phyloP scores from a whole-genome alignment of 2,888 invertebrate genomes.

The Cordylochernes scorpioides region DNA sequence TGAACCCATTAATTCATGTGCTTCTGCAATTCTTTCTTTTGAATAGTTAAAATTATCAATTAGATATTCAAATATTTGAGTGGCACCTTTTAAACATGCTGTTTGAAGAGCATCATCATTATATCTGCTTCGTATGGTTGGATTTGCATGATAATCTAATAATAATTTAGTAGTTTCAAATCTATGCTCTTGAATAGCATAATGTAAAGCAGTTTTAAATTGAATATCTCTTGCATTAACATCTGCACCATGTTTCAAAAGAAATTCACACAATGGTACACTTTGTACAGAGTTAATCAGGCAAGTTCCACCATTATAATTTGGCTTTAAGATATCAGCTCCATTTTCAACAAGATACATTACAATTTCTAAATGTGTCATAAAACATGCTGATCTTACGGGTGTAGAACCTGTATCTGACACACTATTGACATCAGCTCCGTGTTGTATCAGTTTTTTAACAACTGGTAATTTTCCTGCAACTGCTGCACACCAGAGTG shows the following conservation, averaged over 20 bases:
- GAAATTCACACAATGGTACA: conserved; percentile 44
- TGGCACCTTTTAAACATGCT: conserved; percentile 44
- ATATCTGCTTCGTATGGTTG: conserved; percentile 42
- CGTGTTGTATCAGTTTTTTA: conserved; percentile 44
- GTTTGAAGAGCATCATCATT: conserved; percentile 70
- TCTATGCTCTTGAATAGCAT: conserved; percentile 44
- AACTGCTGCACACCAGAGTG: conserved; percentile 75
- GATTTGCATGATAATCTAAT: conserved; percentile 49
- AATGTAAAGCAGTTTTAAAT: conserved; percentile 68
- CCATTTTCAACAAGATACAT: conserved; percentile 20
- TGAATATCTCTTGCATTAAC: conserved; percentile 68
- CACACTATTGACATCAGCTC: conserved; percentile 57
- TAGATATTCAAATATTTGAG: conserved; percentile 31
- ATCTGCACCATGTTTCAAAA: conserved; percentile 47
- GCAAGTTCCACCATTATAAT: conserved; percentile 75
- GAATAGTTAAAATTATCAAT: conserved; percentile 34
- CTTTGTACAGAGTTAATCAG: conserved; percentile 77
- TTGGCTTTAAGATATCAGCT: conserved; percentile 34
- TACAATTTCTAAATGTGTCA: conserved; percentile 58
- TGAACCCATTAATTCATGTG: conserved; percentile 59
- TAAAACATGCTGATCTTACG: conserved; percentile 69
- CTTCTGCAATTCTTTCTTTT: conserved; percentile 45
- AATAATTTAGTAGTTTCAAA: conserved; percentile 55
- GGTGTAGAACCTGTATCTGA: conserved; percentile 60
- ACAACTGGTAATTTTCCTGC: conserved; percentile 50